Base-by-base conservation (phyloP, 1,140 invertebrate genomes). In the Musca domestica region DNA sequence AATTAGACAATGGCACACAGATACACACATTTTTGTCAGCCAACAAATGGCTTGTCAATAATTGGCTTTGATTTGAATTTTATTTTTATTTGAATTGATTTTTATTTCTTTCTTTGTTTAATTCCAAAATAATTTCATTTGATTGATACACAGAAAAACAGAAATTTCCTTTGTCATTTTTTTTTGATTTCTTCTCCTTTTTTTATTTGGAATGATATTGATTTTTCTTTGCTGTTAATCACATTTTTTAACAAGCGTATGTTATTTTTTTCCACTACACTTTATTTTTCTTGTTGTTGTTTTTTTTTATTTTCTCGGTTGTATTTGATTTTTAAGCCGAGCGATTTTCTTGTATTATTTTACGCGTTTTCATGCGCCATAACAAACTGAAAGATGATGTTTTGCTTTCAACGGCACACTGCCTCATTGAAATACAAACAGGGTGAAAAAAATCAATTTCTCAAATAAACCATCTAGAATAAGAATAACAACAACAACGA, bases 361-460 rank as follows among this genome's bases (percentile, higher is more conserved):
- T 61, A 61, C 56, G 56, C 34, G 56, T 61, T n/a, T 61, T 34
- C 27, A 19, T 34, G 56, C 56, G 34, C 56, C n/a, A 61, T 61
- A 61, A 61, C 34, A 30, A 34, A 61, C 56, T 61, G 56, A 61
- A 61, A 34, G 30, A 61, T 61, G 56, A 61, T 61, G 56, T 61
- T 61, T 61, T 61, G 27, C 19, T 61, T 61, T 61, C 56, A 61
- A 61, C 56, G 34, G 27, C 10, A 34, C 41, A 34, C 34, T 41
- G 27, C 30, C 56, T 61, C 56, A 34, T 41, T 61, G 30, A 61
- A 61, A 61, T 34, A 51, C 17, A 51, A 17, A 51, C 17, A 20
- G 0, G 20, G 0, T 1, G 0, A 34, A 34, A 34, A 34, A 19
- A 61, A 61, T 41, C 25, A 61, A 61, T 34, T 34, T 34, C 27